Percentiles rank a stretch among this genome's conserved stretches.
These are phyloP conservation scores for Zosterops japonicus DNA, from an alignment of 2,113 vertebrate genomes.

Conservation along the genomic window DNA sequence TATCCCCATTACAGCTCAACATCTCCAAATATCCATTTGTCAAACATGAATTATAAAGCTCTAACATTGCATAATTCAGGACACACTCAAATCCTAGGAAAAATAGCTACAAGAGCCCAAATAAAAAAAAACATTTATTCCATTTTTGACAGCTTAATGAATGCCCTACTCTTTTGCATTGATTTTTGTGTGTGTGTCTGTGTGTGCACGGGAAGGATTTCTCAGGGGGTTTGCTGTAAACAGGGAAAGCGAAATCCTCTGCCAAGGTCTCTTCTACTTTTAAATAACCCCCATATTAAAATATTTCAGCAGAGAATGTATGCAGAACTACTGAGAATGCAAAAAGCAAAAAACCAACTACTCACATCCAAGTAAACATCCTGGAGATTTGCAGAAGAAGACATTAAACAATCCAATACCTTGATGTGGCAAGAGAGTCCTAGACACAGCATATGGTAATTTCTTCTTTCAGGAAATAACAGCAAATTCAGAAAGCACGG, in stretches of 20 bases:
- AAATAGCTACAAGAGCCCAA: constrained; percentile 56
- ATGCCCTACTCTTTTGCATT: constrained; percentile 66
- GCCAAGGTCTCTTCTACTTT: background rate
- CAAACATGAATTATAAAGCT: constrained; percentile 63
- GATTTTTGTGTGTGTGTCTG: constrained; percentile 34
- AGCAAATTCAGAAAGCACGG: background rate
- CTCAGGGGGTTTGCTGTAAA: constrained; percentile 54
- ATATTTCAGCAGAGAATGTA: background rate
- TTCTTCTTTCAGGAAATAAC: background rate
- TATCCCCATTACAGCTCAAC: background rate
- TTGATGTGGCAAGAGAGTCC: background rate
- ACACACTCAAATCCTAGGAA: constrained; percentile 38
- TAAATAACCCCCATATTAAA: background rate
- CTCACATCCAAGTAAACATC: background rate
- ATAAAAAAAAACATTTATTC: constrained; percentile 54
- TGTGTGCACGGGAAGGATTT: constrained; percentile 12
- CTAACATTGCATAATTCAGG: constrained; percentile 54
- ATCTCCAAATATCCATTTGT: constrained; percentile 52
- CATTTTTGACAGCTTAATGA: constrained; percentile 69
- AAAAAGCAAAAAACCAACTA: background rate
- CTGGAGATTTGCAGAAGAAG: background rate
- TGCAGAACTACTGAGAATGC: background rate
- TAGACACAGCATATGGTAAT: background rate
- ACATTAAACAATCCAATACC: background rate
- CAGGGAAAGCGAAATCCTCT: constrained; percentile 5